These are phyloP conservation scores for Propsilocerus akamusi DNA, from an alignment of 1,140 invertebrate species.

Conservation along the genomic window DNA sequence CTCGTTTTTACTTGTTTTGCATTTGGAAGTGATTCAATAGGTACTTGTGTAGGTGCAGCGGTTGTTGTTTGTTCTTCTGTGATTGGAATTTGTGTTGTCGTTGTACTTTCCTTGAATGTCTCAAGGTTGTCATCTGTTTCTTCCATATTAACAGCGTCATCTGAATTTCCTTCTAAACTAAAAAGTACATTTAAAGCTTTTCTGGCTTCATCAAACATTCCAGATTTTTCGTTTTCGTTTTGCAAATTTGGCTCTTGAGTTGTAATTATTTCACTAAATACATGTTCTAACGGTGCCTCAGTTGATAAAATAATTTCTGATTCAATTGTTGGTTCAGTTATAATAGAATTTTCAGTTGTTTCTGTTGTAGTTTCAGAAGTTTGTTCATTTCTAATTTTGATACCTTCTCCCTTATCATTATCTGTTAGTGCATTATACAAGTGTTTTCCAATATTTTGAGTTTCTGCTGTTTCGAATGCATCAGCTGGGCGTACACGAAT, in stretches of 20 bases:
- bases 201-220: constrained; percentile 21
- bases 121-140: constrained; percentile 14
- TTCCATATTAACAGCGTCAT: constrained; percentile 11
- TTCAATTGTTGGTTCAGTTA: not conserved
- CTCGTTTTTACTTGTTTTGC: constrained; percentile 10
- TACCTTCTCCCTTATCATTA: not conserved
- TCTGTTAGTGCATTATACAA: constrained; percentile 14
- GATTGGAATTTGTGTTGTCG: constrained; percentile 13
- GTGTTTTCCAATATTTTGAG: constrained; percentile 29
- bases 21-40: constrained; percentile 6
- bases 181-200: constrained; percentile 21
- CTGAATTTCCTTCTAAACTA: constrained; percentile 16
- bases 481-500: constrained; percentile 37
- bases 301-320: not conserved
- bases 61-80: constrained; percentile 10
- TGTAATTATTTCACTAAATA: not conserved
- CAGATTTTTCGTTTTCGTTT: constrained; percentile 8
- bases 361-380: not conserved
- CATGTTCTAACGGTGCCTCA: not conserved
- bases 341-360: constrained; percentile 3
- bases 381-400: not conserved
- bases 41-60: constrained; percentile 8
- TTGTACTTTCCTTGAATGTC: constrained; percentile 10
- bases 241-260: not conserved
- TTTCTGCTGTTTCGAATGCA: constrained; percentile 45